Evolutionary conservation across 2,888 invertebrate species (phyloP).

Genomic region (Elegia similella): DNA sequence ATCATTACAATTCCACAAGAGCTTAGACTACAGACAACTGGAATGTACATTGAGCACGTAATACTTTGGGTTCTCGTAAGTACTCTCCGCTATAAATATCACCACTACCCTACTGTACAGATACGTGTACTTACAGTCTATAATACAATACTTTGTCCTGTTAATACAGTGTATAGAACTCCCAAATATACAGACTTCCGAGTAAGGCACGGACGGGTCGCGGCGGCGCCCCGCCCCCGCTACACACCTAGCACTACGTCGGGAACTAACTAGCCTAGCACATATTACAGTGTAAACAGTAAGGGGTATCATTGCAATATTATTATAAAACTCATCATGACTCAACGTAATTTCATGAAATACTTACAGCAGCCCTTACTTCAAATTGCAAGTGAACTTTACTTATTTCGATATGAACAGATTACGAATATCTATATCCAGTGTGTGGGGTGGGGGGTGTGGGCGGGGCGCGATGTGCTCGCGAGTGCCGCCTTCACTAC

Average conservation of each 20-base stretch:
- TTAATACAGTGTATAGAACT: slow-evolving; percentile 32
- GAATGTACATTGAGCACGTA: slow-evolving; percentile 18
- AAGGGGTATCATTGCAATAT: not conserved
- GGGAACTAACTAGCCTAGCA: not conserved
- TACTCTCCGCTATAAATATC: slow-evolving; percentile 4
- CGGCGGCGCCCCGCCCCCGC: slow-evolving; percentile 36
- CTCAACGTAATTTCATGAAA: not conserved
- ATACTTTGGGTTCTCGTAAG: slow-evolving; percentile 9
- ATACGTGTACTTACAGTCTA: slow-evolving; percentile 22
- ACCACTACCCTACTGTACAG: slow-evolving; percentile 23
- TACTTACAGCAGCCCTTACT: too few species aligned
- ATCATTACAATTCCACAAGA: slow-evolving; percentile 10
- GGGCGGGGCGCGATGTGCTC: slow-evolving; percentile 36
- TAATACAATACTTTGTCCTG: slow-evolving; percentile 17
- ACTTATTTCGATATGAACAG: too few species aligned
- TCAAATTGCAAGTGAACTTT: too few species aligned
- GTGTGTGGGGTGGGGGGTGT: slow-evolving; percentile 21
- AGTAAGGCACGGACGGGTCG: slow-evolving; percentile 61
- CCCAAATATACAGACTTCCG: slow-evolving; percentile 57
- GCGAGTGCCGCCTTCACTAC: slow-evolving; percentile 53
- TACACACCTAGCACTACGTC: slow-evolving; percentile 19
- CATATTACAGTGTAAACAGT: slow-evolving; percentile 4
- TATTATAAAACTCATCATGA: not conserved
- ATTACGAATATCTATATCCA: not conserved
- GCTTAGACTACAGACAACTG: not conserved